Conservation (phyloP, 1,140 invertebrate genomes). For the Drosophila tsacasi region DNA sequence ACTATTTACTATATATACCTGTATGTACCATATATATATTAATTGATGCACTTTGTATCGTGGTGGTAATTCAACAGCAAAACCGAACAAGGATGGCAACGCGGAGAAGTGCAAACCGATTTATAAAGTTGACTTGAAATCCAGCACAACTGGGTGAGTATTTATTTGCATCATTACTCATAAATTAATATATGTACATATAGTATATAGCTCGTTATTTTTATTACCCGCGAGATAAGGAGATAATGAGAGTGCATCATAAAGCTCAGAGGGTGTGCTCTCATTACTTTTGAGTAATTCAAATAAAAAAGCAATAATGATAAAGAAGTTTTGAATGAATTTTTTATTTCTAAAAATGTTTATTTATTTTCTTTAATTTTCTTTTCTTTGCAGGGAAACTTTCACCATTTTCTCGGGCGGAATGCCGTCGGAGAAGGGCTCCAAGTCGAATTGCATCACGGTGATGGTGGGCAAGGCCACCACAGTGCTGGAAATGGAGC, state of each 20-base stretch:
- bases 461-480: conserved; percentile 96
- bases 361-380: neutral
- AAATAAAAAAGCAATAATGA: neutral
- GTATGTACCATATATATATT: no score
- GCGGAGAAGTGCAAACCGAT: conserved; percentile 96
- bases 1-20: neutral
- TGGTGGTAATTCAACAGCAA: conserved; percentile 36
- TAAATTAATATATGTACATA: neutral
- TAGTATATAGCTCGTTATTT: neutral
- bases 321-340: neutral
- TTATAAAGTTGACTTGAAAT: conserved; percentile 97
- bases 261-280: conserved; percentile 6
- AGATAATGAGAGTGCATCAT: conserved; percentile 2
- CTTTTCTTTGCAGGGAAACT: conserved; percentile 88
- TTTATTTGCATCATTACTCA: conserved; percentile 5
- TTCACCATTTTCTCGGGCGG: conserved; percentile 98
- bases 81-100: conserved; percentile 91
- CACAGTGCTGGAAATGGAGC: conserved; percentile 99
- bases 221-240: neutral
- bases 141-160: conserved; percentile 93
- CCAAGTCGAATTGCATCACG: conserved; percentile 96
- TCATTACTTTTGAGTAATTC: conserved; percentile 12
- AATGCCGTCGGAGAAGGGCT: conserved; percentile 94
- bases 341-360: neutral
- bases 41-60: conserved; percentile 4